Evolutionary conservation across 2,888 invertebrate species (phyloP).

Genomic region (Drosophila monieri): DNA sequence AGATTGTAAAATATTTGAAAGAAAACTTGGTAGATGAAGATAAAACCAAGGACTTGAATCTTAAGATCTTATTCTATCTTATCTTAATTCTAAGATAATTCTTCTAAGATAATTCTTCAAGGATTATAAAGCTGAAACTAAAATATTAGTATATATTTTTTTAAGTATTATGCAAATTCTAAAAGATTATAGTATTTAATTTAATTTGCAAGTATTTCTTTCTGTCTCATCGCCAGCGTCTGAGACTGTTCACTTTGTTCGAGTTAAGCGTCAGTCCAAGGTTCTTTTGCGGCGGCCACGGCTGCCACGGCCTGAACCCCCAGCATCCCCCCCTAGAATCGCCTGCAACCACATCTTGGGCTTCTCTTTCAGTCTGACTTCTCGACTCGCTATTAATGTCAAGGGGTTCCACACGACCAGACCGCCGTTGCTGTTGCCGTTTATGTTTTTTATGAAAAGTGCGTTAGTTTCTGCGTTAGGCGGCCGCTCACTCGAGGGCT

Average conservation of each 20-base stretch:
- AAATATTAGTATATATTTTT: no score
- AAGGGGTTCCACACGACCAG: constrained; percentile 77
- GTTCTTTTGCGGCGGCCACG: constrained; percentile 65
- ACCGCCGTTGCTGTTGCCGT: constrained; percentile 7
- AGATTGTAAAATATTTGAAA: no score
- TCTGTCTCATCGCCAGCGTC: constrained; percentile 33
- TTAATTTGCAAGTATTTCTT: not conserved
- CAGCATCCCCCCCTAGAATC: not conserved
- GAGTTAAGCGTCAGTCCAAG: constrained; percentile 70
- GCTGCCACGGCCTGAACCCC: constrained; percentile 9
- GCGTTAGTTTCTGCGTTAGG: constrained; percentile 71
- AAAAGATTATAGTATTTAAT: not conserved
- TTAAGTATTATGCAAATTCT: not conserved
- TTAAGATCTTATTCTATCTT: no score
- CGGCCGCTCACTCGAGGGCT: constrained; percentile 53
- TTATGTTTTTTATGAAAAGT: constrained; percentile 62
- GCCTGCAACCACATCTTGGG: constrained; percentile 21
- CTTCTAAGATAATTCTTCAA: no score
- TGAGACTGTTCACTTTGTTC: constrained; percentile 66
- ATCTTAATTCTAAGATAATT: no score
- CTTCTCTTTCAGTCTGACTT: constrained; percentile 31
- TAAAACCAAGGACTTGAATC: no score
- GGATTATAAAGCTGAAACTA: no score
- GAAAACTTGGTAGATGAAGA: no score
- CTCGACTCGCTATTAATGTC: constrained; percentile 72